These are phyloP conservation scores for Lasioglossum figueresi DNA, from an alignment of 2,888 invertebrate species.

Conservation along the genomic window DNA sequence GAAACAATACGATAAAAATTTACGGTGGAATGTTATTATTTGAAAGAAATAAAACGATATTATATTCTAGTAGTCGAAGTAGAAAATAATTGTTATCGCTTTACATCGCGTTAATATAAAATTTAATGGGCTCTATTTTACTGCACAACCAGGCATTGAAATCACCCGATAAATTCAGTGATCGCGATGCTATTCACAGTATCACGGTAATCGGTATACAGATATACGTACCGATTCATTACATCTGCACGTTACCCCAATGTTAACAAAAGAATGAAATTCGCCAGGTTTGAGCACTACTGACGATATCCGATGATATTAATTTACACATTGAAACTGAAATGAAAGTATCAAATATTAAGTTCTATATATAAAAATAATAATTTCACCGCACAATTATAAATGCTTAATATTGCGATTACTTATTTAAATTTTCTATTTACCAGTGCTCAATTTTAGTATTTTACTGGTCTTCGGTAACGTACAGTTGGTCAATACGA, in stretches of 20 bases:
- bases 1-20: not conserved
- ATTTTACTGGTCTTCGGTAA: constrained; percentile 50
- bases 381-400: not conserved
- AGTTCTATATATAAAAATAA: not conserved
- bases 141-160: constrained; percentile 74
- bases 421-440: not conserved
- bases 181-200: constrained; percentile 58
- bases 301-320: not conserved
- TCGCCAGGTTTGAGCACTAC: not conserved
- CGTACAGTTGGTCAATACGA: not conserved
- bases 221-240: not conserved
- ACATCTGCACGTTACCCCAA: not conserved
- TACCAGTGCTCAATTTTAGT: constrained; percentile 41
- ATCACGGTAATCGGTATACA: constrained; percentile 27
- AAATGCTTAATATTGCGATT: not conserved
- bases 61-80: not conserved
- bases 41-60: not conserved
- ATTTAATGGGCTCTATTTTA: constrained; percentile 46
- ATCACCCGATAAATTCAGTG: constrained; percentile 70
- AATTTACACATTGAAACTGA: constrained; percentile 5
- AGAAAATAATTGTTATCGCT: not conserved
- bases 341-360: not conserved
- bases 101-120: not conserved
- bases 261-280: not conserved
- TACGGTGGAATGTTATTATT: not conserved